Percentiles rank a stretch among this genome's conserved stretches.
Evolutionary conservation across 2,113 vertebrate genomes (phyloP).

Genomic region (rat (Rattus norvegicus)): GRCr8 NC_086036.1:19466001-19466500

Average conservation of each 20-base stretch:
- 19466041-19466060: background rate
- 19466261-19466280: background rate
- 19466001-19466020: background rate
- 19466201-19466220: background rate
- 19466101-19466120: background rate
- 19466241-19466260: background rate
- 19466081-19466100: background rate
- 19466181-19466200: background rate
- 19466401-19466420: background rate
- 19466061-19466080: background rate
- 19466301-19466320: background rate
- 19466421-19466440: background rate
- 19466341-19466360: background rate
- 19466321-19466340: background rate
- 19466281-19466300: background rate
- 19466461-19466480: background rate
- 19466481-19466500: background rate
- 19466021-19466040: background rate
- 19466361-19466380: conserved; percentile 7
- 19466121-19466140: background rate
- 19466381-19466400: background rate
- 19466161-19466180: background rate
- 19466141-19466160: background rate
- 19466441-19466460: background rate
- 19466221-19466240: background rate